These are phyloP conservation scores for Reinhardtius hippoglossoides DNA, from an alignment of 2,113 vertebrate genomes.

Conservation along the genomic window DNA sequence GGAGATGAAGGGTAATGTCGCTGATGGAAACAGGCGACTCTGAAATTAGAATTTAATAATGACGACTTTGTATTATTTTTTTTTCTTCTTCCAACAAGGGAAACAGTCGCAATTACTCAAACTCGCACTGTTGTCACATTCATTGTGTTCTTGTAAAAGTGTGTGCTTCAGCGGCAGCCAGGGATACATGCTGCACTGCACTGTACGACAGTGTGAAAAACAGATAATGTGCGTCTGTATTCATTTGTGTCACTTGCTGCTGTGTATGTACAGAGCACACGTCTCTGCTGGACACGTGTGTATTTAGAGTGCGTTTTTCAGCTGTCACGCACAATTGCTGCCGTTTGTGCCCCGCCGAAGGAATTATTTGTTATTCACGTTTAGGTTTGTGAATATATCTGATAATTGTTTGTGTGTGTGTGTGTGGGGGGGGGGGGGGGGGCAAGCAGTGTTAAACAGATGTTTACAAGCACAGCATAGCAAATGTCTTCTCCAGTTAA, in stretches of 20 bases:
- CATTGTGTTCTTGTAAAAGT: constrained; percentile 35
- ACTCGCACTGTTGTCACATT: constrained; percentile 43
- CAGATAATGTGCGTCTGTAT: constrained; percentile 24
- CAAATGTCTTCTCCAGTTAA: constrained; percentile 41
- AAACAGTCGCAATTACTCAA: constrained; percentile 29
- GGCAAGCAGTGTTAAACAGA: constrained; percentile 62
- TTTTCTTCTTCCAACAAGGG: constrained; percentile 10
- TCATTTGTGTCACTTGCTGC: constrained; percentile 14
- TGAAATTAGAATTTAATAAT: constrained; percentile 78
- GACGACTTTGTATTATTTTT: constrained; percentile 66
- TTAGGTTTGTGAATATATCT: constrained; percentile 42
- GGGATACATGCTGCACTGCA: constrained; percentile 16
- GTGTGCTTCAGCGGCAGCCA: constrained; percentile 3
- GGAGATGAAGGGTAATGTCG: constrained; percentile 58
- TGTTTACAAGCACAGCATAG: constrained; percentile 58
- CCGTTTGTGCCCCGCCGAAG: constrained; percentile 27
- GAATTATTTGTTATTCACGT: constrained; percentile 48
- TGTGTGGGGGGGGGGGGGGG: not conserved
- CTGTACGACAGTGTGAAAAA: constrained; percentile 25
- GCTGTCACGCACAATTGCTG: constrained; percentile 26
- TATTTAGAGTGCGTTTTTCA: constrained; percentile 24
- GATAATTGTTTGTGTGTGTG: constrained; percentile 7
- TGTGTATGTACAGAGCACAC: constrained; percentile 13
- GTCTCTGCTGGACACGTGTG: constrained; percentile 26
- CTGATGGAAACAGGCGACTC: constrained; percentile 73